Evolutionary conservation across 1,140 invertebrate species (phyloP).

Genomic region (Apis dorsata): DNA sequence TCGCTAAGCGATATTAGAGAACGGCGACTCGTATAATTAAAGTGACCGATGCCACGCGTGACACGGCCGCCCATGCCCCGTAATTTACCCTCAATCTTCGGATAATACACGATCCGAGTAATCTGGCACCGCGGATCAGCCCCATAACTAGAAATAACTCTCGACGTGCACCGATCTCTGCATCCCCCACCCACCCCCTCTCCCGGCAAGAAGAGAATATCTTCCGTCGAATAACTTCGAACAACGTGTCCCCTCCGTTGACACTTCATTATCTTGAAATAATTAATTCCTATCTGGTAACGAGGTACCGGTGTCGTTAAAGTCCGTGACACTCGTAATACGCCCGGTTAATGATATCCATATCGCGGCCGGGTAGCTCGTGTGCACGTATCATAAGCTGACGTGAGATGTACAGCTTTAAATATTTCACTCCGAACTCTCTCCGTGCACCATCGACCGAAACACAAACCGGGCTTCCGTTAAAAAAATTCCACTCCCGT

Average conservation of each 20-base stretch:
- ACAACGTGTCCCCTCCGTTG: slow-evolving; percentile 58
- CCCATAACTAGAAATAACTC: slow-evolving; percentile 56
- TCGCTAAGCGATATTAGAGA: background rate
- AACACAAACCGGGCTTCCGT: background rate
- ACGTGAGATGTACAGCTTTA: slow-evolving; percentile 59
- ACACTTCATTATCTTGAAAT: slow-evolving; percentile 66
- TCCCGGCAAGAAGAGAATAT: slow-evolving; percentile 46
- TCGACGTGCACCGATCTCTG: slow-evolving; percentile 22
- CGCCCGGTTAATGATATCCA: slow-evolving; percentile 62
- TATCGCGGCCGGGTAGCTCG: slow-evolving; percentile 38
- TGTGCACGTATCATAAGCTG: slow-evolving; percentile 56
- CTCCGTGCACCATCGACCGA: background rate
- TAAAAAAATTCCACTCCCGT: slow-evolving; percentile 46
- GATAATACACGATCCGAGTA: slow-evolving; percentile 21
- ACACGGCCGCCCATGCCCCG: background rate
- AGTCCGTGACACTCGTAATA: slow-evolving; percentile 65
- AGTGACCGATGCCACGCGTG: slow-evolving; percentile 18
- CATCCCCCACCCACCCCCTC: background rate
- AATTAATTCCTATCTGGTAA: slow-evolving; percentile 66
- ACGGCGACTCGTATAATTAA: background rate
- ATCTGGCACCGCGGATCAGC: slow-evolving; percentile 24
- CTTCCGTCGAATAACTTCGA: slow-evolving; percentile 61
- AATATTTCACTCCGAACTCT: slow-evolving; percentile 53
- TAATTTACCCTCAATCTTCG: slow-evolving; percentile 24
- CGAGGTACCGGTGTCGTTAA: slow-evolving; percentile 60